Conservation (phyloP, 2,888 invertebrate genomes). For the Catocala fraxini region DNA sequence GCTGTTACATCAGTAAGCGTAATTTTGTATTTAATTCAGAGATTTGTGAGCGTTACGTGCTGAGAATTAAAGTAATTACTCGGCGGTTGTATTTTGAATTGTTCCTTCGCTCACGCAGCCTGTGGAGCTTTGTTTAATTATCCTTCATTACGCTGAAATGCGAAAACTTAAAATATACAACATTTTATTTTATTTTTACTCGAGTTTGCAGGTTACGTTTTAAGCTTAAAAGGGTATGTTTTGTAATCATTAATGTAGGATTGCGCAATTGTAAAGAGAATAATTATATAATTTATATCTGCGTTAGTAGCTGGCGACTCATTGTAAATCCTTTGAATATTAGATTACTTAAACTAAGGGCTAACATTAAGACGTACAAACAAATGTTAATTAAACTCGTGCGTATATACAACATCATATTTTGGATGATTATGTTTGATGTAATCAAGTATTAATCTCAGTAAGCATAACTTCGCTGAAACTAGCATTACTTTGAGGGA, state of each 20-base stretch:
- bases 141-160: constrained; percentile 25
- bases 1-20: constrained; percentile 17
- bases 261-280: too few relatives aligned
- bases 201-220: not conserved
- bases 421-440: too few relatives aligned
- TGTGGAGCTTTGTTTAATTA: constrained; percentile 26
- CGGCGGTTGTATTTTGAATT: constrained; percentile 22
- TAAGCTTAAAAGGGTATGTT: constrained; percentile 12
- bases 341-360: too few relatives aligned
- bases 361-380: too few relatives aligned
- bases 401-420: too few relatives aligned
- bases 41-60: constrained; percentile 26
- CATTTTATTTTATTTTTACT: constrained; percentile 10
- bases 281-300: too few relatives aligned
- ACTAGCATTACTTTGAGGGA: too few relatives aligned
- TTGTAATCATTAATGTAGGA: constrained; percentile 8
- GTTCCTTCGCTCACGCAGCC: constrained; percentile 15
- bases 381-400: too few relatives aligned
- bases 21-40: constrained; percentile 34
- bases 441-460: too few relatives aligned
- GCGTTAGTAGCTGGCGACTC: too few relatives aligned
- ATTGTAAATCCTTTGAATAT: too few relatives aligned
- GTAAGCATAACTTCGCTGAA: too few relatives aligned
- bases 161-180: constrained; percentile 11
- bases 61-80: constrained; percentile 38